Evolutionary conservation across 2,797 vertebrate genomes (phyloP).

Genomic region (Epinephelus awoara): DNA sequence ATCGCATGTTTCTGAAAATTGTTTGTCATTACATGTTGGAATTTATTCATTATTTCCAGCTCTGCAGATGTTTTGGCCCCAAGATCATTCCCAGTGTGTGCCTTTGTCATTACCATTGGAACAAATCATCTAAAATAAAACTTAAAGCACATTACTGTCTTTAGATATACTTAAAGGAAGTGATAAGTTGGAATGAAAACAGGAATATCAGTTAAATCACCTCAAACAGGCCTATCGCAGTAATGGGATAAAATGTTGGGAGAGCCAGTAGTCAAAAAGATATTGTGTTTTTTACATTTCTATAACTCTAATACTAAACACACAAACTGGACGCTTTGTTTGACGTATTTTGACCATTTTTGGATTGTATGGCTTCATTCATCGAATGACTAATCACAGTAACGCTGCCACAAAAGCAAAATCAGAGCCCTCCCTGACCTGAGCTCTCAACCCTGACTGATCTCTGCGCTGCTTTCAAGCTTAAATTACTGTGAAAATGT

Average conservation of each 20-base stretch:
- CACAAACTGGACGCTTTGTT: constrained; percentile 19
- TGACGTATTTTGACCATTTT: not conserved
- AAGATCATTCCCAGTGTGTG: not conserved
- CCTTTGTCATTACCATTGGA: not conserved
- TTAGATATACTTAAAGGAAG: not conserved
- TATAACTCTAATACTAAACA: constrained; percentile 14
- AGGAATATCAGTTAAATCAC: constrained; percentile 11
- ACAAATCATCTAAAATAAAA: not conserved
- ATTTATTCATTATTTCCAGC: not conserved
- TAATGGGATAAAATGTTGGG: constrained; percentile 2
- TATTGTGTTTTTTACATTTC: not conserved
- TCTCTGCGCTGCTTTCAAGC: not conserved
- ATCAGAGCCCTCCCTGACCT: not conserved
- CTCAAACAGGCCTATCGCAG: not conserved
- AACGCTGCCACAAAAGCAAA: constrained; percentile 23
- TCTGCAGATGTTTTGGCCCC: constrained; percentile 6
- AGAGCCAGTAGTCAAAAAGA: not conserved
- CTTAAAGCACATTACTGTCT: not conserved
- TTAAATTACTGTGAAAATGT: constrained; percentile 22
- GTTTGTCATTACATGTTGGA: constrained; percentile 3
- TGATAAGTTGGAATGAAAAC: constrained; percentile 5
- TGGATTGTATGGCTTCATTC: constrained; percentile 17
- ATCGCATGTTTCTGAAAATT: not conserved
- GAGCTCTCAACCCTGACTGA: constrained; percentile 5
- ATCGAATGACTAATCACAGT: constrained; percentile 28